Base-by-base conservation (phyloP, 2,888 invertebrate species). In the Heterodera filipjevi region DNA sequence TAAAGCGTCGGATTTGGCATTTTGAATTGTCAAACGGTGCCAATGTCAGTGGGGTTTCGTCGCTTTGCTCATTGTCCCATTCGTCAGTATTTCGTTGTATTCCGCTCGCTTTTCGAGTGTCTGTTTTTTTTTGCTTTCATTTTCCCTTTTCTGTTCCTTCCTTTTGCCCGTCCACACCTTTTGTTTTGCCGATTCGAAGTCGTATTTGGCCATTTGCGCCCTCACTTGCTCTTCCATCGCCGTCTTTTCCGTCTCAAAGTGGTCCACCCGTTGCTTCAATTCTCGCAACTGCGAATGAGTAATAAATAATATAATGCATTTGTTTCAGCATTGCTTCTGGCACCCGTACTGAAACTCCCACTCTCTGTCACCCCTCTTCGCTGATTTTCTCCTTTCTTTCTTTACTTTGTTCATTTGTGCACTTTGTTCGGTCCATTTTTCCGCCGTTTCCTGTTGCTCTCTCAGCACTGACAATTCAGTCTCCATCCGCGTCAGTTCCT, bases 161-260 rank as follows among this genome's bases (percentile, higher is more conserved):
- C 22, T 27, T 10, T n/a, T 22, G 12, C 27, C n/a, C 12, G 6
- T n/a, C n/a, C n/a, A n/a, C 66, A 86, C 86, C 75, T 84, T 77
- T n/a, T 81, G 70, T 77, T 85, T 86, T 1, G 82, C 72, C 12
- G 72, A 35, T 44, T 82, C 78, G 66, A 82, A 85, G 71, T 86
- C 81, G 33, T 77, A 78, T 71, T 85, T 83, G n/a, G 80, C 80
- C 32, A 79, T 78, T 66, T 80, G 79, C 32, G 81, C 74, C 6
- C 73, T 80, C 49, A 85, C 44, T 59, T 82, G 80, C 49, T 78
- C 79, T 1, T 73, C 35, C 27, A 83, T 49, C n/a, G 77, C 59
- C 46, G 77, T 53, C 19, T 79, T 76, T 79, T 81, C 78, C 14
- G 66, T 32, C 70, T 74, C 77, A 3, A 70, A 75, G 16, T 46